Evolutionary conservation across 2,797 vertebrate genomes (phyloP).

Genomic region (Rhynchonycteris naso): DNA sequence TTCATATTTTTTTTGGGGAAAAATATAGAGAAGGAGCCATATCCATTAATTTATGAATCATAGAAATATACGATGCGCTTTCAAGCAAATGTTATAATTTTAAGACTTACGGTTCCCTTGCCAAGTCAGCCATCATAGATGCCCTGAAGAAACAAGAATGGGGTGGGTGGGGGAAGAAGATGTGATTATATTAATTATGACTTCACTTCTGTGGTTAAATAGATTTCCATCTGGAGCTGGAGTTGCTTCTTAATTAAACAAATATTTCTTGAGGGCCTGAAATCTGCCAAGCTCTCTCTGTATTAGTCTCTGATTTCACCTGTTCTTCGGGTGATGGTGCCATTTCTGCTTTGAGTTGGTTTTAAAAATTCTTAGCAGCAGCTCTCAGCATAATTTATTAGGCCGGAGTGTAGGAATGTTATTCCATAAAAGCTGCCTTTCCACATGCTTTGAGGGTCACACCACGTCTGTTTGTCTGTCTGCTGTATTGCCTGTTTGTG

Average conservation of each 20-base stretch:
- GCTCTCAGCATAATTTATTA: not conserved
- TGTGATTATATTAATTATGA: slow-evolving; percentile 20
- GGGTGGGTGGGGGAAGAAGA: not conserved
- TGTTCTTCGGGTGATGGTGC: not conserved
- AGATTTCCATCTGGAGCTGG: slow-evolving; percentile 7
- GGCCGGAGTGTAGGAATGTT: slow-evolving; percentile 18
- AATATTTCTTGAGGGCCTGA: not conserved
- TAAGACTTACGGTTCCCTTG: not conserved
- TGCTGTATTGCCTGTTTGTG: not conserved
- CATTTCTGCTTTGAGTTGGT: not conserved
- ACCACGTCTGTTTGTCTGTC: not conserved
- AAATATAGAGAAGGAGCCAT: not conserved
- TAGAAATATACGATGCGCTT: not conserved
- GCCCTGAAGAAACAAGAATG: not conserved
- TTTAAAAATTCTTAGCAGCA: slow-evolving; percentile 3
- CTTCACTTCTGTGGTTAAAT: slow-evolving; percentile 40
- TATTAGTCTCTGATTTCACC: not conserved
- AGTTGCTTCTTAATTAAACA: slow-evolving; percentile 28
- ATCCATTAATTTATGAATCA: not conserved
- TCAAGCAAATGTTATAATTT: not conserved
- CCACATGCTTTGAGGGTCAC: not conserved
- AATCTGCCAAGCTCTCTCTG: not conserved
- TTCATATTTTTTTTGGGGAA: not conserved
- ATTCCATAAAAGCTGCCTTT: not conserved
- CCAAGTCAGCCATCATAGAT: not conserved